Base-by-base conservation (phyloP, 2,797 vertebrate species). In the Sebastes kiyomatsui region DNA sequence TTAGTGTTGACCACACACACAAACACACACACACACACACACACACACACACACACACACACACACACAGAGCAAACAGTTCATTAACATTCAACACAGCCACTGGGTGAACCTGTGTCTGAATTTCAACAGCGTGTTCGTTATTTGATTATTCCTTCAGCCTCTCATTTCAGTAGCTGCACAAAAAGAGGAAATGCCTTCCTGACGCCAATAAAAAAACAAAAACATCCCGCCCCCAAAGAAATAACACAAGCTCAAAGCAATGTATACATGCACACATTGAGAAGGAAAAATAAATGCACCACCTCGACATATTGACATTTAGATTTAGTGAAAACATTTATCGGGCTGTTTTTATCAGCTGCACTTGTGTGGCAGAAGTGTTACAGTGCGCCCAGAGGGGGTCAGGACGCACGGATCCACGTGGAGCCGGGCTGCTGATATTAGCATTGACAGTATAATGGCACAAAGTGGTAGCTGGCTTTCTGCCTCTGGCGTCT, bases 81-180 rank as follows among this genome's bases (percentile, higher is more conserved):
- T 56, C 79, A 82, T 90, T 92, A 84, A 85, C 84, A 93, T 93
- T 91, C 85, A 81, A 77, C 82, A 88, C 56, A 70, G 83, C 84
- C 89, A 75, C 18, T 52, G 84, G 89, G 81, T 68, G 60, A 87
- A 90, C 75, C 86, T 79, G 77, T 38, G 46, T 82, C 67, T 86
- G 82, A 88, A 86, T 82, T 84, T 81, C 75, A 83, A 78, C 80
- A 83, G 80, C 79, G 79, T 90, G 84, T 82, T 82, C 14, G 52
- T 81, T 81, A 83, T 88, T 90, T 84, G 60, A 84, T 91, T 81
- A 86, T 87, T 88, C 67, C 38, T 81, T 80, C 67, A 79, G 67
- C 61, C 58, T 87, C 76, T 85, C 70, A 75, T 81, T 87, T 85
- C 75, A 78, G 70, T 7, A 30, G 73, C 79, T 35, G 64, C 75